Evolutionary conservation across 2,113 vertebrate species (phyloP).

Genomic region (Lynx canadensis): DNA sequence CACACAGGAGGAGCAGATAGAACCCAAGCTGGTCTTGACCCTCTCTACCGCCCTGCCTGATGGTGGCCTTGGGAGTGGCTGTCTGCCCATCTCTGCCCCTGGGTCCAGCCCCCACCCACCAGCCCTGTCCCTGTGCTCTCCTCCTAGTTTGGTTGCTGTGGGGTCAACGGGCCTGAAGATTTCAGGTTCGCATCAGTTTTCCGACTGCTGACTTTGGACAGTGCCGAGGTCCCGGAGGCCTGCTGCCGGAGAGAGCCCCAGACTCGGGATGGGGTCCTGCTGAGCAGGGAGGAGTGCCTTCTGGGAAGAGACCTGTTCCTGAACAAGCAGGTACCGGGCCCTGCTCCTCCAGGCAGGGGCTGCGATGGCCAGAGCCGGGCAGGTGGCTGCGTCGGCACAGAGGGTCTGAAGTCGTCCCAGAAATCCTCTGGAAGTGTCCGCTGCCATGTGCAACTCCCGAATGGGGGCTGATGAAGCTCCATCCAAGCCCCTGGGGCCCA

Average conservation of each 20-base stretch:
- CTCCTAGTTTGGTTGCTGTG: slow-evolving; percentile 94
- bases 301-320: slow-evolving; percentile 85
- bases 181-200: slow-evolving; percentile 88
- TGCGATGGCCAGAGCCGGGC: neutral
- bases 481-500: neutral
- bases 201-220: slow-evolving; percentile 78
- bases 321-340: slow-evolving; percentile 90
- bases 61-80: too few relatives aligned
- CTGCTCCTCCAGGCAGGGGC: fast-evolving
- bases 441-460: fast-evolving
- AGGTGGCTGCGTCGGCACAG: fast-evolving
- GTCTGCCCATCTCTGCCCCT: fast-evolving
- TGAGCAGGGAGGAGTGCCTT: slow-evolving; percentile 88
- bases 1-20: neutral
- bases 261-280: slow-evolving; percentile 82
- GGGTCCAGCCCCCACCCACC: neutral
- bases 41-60: fast-evolving
- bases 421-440: neutral
- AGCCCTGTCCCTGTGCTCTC: slow-evolving; percentile 31
- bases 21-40: neutral
- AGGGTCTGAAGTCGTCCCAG: neutral
- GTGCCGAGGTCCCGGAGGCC: slow-evolving; percentile 87
- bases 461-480: fast-evolving
- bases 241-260: slow-evolving; percentile 91
- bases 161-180: slow-evolving; percentile 93